A percentile compares a stretch with the other conserved stretches of the same genome.
Evolutionary conservation across 1,140 invertebrate genomes (phyloP).

Genomic region (Polypedilum pembai): DNA sequence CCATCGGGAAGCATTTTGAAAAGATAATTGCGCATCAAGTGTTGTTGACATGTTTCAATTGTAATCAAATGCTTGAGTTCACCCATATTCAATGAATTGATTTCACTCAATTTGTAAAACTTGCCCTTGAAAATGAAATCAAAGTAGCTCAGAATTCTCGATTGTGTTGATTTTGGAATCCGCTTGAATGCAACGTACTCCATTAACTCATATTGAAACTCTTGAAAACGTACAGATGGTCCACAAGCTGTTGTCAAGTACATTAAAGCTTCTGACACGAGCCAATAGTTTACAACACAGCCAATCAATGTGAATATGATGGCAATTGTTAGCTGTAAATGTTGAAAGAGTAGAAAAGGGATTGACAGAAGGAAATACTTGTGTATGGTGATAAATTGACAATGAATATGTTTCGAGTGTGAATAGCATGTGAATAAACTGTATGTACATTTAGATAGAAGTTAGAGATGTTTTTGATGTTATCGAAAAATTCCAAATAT

Average conservation of each 20-base stretch:
- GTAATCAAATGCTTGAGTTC: not conserved
- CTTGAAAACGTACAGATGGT: not conserved
- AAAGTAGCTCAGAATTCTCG: not conserved
- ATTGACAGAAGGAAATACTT: too few species aligned
- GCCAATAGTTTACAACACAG: not conserved
- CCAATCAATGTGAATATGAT: slow-evolving; percentile 20
- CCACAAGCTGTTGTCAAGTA: not conserved
- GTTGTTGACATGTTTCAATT: not conserved
- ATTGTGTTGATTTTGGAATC: not conserved
- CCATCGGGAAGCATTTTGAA: slow-evolving; percentile 2
- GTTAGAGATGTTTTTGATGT: not conserved
- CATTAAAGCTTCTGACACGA: slow-evolving; percentile 6
- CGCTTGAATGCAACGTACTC: not conserved
- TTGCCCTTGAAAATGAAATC: not conserved
- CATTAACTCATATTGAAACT: slow-evolving; percentile 5
- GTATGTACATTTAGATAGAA: not conserved
- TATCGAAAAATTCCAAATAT: not conserved
- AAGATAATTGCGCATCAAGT: not conserved
- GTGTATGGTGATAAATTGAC: not conserved
- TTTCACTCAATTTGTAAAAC: not conserved
- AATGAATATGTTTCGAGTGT: not conserved
- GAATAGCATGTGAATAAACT: not conserved
- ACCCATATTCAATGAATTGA: not conserved
- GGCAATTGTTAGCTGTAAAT: not conserved
- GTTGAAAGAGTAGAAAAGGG: not conserved